Conservation (phyloP, 2,888 invertebrate species). For the Campaea margaritaria region DNA sequence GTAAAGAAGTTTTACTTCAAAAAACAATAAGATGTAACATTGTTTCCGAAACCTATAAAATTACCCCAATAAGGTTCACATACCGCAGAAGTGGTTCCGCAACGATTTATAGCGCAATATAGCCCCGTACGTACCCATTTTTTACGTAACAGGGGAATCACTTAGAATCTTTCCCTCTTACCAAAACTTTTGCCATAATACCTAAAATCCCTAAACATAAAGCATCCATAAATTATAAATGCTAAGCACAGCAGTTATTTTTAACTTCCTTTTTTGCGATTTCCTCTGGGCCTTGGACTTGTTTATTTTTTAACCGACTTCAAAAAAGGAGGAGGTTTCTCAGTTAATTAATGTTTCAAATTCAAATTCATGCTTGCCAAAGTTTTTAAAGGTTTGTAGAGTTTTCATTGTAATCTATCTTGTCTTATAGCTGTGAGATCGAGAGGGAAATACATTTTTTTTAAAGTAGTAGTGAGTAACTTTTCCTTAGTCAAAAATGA, state of each 20-base stretch:
- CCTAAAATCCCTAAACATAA: constrained; percentile 34
- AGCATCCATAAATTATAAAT: constrained; percentile 38
- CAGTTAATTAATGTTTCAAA: no score
- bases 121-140: constrained; percentile 14
- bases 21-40: background rate
- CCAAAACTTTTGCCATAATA: constrained; percentile 37
- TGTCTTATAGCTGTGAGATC: background rate
- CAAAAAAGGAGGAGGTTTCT: no score
- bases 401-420: constrained; percentile 22
- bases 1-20: no score
- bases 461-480: no score
- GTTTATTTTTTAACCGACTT: constrained; percentile 19
- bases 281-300: constrained; percentile 26
- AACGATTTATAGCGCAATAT: constrained; percentile 22
- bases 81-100: constrained; percentile 15
- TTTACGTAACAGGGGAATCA: constrained; percentile 33
- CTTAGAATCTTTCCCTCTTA: constrained; percentile 35
- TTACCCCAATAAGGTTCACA: constrained; percentile 11
- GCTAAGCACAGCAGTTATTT: constrained; percentile 36
- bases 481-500: no score
- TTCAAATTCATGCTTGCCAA: constrained; percentile 20
- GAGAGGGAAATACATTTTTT: no score
- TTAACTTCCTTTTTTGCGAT: constrained; percentile 23
- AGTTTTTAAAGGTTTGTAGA: constrained; percentile 7
- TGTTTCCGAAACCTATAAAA: constrained; percentile 23